A percentile compares a stretch with the other conserved stretches of the same genome.
phyloP scores from a whole-genome alignment of 2,113 vertebrate genomes.

The Phalacrocorax aristotelis region DNA sequence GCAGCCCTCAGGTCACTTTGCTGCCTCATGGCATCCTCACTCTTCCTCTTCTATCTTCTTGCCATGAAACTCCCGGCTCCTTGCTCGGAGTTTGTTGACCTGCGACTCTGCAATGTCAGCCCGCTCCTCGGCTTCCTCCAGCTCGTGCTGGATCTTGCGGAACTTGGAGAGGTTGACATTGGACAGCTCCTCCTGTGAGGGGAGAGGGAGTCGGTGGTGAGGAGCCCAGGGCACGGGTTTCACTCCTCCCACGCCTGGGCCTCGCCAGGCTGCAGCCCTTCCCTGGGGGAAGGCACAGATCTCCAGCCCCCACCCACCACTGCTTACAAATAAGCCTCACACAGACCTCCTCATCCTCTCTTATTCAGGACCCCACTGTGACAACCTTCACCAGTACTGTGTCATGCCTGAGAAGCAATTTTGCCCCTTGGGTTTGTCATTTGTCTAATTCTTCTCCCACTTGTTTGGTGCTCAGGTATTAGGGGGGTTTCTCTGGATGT shows the following conservation, averaged over 20 bases:
- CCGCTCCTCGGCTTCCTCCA: constrained; percentile 79
- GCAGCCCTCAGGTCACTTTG: background rate
- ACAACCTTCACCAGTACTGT: background rate
- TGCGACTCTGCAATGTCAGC: constrained; percentile 81
- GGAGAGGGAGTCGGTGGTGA: background rate
- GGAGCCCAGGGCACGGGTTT: background rate
- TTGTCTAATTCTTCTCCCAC: background rate
- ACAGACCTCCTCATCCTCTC: background rate
- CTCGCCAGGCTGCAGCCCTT: background rate
- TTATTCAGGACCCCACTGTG: no score
- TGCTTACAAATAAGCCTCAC: background rate
- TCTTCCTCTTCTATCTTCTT: constrained; percentile 74
- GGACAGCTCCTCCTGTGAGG: constrained; percentile 78
- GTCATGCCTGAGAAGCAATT: background rate
- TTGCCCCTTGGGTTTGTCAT: background rate
- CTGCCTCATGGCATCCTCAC: background rate
- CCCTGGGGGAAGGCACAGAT: background rate
- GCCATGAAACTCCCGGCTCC: background rate
- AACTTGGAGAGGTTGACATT: constrained; percentile 77
- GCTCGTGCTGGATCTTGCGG: constrained; percentile 79
- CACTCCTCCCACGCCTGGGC: background rate
- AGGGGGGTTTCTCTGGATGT: background rate
- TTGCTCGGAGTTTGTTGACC: constrained; percentile 79
- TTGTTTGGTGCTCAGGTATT: background rate
- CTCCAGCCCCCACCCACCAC: background rate